Percentiles rank a stretch among this genome's conserved stretches.
These are phyloP conservation scores for Julus scandinavius DNA, from an alignment of 2,888 invertebrate genomes.

Conservation along the genomic window DNA sequence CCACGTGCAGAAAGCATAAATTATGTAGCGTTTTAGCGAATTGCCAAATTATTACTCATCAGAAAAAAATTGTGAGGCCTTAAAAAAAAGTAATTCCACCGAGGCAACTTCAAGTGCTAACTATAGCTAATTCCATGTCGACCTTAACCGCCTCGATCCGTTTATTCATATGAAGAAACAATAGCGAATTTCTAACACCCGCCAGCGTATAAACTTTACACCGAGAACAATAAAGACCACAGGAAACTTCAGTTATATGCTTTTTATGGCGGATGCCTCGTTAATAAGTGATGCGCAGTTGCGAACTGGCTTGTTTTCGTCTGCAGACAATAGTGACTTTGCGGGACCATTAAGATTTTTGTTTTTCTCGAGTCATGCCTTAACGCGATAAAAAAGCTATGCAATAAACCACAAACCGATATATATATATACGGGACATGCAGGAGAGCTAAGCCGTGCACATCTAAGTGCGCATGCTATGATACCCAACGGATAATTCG, in stretches of 20 bases:
- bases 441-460: neutral
- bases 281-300: constrained; percentile 27
- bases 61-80: neutral
- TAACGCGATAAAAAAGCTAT: constrained; percentile 10
- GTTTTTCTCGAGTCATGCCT: constrained; percentile 27
- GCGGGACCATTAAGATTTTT: constrained; percentile 35
- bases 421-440: neutral
- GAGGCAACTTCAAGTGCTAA: neutral
- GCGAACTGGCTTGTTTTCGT: neutral
- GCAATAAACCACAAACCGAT: constrained; percentile 34
- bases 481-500: constrained; percentile 6
- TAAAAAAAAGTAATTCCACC: neutral
- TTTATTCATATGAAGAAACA: neutral
- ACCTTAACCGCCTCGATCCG: neutral
- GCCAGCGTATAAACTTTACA: neutral
- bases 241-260: constrained; percentile 1
- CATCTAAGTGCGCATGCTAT: neutral
- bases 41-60: neutral
- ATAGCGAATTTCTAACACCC: neutral
- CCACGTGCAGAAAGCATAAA: neutral
- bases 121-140: neutral
- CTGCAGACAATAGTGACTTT: constrained; percentile 3
- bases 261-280: constrained; percentile 23
- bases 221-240: neutral
- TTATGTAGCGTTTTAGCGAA: neutral